Base-by-base conservation (phyloP, 1,140 invertebrate species). In the Drosophila aff. region DNA sequence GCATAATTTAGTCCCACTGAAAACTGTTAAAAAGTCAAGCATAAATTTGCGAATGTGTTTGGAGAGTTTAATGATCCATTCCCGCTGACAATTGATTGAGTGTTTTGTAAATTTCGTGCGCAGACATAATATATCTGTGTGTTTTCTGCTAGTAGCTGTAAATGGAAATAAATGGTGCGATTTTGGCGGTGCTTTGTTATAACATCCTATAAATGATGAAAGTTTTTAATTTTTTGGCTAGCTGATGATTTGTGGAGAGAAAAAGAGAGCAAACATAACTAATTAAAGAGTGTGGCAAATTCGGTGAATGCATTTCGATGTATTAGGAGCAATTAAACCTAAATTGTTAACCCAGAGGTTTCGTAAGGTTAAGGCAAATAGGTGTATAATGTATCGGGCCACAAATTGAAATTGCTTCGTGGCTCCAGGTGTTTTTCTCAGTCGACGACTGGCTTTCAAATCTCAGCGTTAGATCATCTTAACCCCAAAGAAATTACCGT, bases 61-160 rank as follows among this genome's bases (percentile, higher is more conserved):
- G 16, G 31, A 60, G 38, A 61, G 50, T 81, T 81, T 81, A 84
- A 84, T 81, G 73, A 82, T 75, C 66, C 44, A 60, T 44, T 58
- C 40, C 59, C 47, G 44, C 38, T 67, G 11, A 82, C 52, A 62
- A 50, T 76, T 81, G 67, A 85, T 84, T 73, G 47, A 66, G 67
- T 59, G 64, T 73, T 84, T 81, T 79, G 64, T 65, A 62, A 74
- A 58, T 69, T 79, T 85, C 23, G 26, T 57, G 71, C 60, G 41
- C 44, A 49, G 50, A 49, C 64, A 62, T 52, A 65, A 82, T 82
- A 71, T 66, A 66, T 69, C 73, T 69, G 23, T 52, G 47, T 43
- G 47, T 81, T 55, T 52, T 33, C 63, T 49, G 41, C 40, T 15
- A 55, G 63, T 61, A 67, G 33, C 78, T 76, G 53, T 61, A 59